A percentile compares a stretch with the other conserved stretches of the same genome.
Evolutionary conservation across 2,113 vertebrate genomes (phyloP).

Genomic region (Leptobrachium leishanense): DNA sequence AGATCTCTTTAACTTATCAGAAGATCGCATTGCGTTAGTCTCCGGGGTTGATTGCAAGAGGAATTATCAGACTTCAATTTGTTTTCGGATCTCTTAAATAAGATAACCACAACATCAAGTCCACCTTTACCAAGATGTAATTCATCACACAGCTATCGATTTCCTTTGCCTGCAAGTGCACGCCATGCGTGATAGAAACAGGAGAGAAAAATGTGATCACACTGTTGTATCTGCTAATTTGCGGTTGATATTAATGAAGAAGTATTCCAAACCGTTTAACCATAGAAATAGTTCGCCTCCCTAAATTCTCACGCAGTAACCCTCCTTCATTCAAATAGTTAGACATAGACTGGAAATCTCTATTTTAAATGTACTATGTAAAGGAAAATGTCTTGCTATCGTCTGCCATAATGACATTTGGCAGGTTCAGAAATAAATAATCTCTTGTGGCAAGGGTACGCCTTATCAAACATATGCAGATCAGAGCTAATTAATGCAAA

Average conservation of each 20-base stretch:
- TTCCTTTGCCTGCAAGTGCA: neutral
- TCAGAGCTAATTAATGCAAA: constrained; percentile 90
- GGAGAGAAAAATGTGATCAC: neutral
- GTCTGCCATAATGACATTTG: constrained; percentile 74
- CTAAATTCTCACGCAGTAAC: neutral
- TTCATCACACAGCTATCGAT: neutral
- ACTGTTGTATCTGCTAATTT: neutral
- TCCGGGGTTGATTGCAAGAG: neutral
- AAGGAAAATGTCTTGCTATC: constrained; percentile 71
- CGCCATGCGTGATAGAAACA: neutral
- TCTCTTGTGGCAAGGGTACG: constrained; percentile 81
- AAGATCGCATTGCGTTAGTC: neutral
- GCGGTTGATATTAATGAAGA: neutral
- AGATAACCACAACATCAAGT: constrained; percentile 1
- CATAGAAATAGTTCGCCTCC: neutral
- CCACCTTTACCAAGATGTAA: neutral
- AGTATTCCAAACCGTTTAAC: neutral
- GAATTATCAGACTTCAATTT: neutral
- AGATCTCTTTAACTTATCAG: neutral
- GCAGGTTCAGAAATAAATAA: constrained; percentile 81
- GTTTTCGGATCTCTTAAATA: neutral
- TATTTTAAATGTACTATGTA: too few species aligned
- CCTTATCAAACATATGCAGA: constrained; percentile 94
- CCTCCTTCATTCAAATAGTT: constrained; percentile 17
- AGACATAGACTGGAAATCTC: too few species aligned